These are phyloP conservation scores for Sogatella furcifera DNA, from an alignment of 1,140 invertebrate genomes.

Conservation along the genomic window DNA sequence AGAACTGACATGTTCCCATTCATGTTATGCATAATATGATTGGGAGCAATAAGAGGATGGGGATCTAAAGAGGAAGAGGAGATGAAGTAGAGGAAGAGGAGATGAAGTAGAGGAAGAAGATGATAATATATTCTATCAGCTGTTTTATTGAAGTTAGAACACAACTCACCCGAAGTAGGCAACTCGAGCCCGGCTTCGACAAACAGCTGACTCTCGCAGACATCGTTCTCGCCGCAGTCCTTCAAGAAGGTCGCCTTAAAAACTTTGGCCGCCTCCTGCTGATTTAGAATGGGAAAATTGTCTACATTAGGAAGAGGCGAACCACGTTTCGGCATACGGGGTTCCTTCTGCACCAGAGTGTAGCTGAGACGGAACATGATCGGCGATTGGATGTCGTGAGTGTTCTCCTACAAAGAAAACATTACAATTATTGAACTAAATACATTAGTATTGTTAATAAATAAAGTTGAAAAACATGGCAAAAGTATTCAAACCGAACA, in stretches of 20 bases:
- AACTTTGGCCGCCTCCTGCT: slow-evolving; percentile 65
- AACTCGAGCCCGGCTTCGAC: slow-evolving; percentile 54
- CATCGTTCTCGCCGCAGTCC: slow-evolving; percentile 82
- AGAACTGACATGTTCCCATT: too few relatives aligned
- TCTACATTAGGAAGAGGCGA: slow-evolving; percentile 55
- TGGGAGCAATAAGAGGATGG: not conserved
- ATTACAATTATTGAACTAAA: too few relatives aligned
- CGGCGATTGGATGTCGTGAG: slow-evolving; percentile 71
- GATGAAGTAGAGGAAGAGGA: not conserved
- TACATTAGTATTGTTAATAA: too few relatives aligned
- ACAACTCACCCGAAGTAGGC: slow-evolving; percentile 26
- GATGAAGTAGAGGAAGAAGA: not conserved
- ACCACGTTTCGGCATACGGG: slow-evolving; percentile 40
- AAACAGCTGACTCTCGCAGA: slow-evolving; percentile 77
- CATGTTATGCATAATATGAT: too few relatives aligned
- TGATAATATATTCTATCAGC: too few relatives aligned
- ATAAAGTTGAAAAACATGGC: too few relatives aligned
- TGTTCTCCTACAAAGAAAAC: slow-evolving; percentile 46
- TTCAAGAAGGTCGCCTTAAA: slow-evolving; percentile 85
- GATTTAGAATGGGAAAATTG: slow-evolving; percentile 77
- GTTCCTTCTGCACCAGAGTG: slow-evolving; percentile 59
- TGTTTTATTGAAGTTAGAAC: not conserved
- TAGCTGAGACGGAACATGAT: slow-evolving; percentile 79
- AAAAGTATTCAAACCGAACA: too few relatives aligned
- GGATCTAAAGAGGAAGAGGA: not conserved